These are phyloP conservation scores for Hipparchia sbordonii DNA, from an alignment of 2,888 invertebrate species.

Conservation along the genomic window DNA sequence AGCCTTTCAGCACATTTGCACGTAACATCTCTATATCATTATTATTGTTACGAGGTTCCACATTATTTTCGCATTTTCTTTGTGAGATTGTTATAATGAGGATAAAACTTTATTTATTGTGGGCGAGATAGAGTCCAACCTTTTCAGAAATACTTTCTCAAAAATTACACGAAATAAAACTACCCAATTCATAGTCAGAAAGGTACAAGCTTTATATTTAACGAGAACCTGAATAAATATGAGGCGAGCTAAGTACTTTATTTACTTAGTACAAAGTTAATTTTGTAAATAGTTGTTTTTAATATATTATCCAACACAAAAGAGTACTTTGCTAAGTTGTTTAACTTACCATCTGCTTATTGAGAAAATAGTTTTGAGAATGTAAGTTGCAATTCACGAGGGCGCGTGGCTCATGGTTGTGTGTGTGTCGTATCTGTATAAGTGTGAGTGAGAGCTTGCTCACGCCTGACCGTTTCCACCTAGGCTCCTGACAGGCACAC, in stretches of 20 bases:
- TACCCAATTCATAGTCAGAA: not conserved
- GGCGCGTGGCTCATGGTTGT: too few relatives aligned
- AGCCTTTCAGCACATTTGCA: conserved; percentile 14
- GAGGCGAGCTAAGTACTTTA: conserved; percentile 1
- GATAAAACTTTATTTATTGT: conserved; percentile 25
- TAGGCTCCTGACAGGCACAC: too few relatives aligned
- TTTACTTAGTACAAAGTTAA: not conserved
- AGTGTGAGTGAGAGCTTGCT: too few relatives aligned
- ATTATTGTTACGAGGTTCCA: conserved; percentile 23
- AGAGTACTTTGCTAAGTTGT: conserved; percentile 18
- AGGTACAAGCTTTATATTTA: too few relatives aligned
- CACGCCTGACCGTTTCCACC: too few relatives aligned
- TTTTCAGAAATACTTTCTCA: not conserved
- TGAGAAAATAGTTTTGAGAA: conserved; percentile 5
- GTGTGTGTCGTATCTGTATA: too few relatives aligned
- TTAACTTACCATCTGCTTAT: conserved; percentile 16
- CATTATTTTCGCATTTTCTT: conserved; percentile 30
- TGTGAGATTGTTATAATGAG: conserved; percentile 25
- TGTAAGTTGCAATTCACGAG: too few relatives aligned
- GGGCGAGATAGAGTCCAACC: conserved; percentile 1
- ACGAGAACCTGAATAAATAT: not conserved
- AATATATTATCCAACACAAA: conserved; percentile 17
- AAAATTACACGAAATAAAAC: not conserved
- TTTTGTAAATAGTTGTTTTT: conserved; percentile 4
- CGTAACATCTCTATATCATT: conserved; percentile 27